Conservation (phyloP, 2,888 invertebrate species). For the Onthophagus sagittarius region DNA sequence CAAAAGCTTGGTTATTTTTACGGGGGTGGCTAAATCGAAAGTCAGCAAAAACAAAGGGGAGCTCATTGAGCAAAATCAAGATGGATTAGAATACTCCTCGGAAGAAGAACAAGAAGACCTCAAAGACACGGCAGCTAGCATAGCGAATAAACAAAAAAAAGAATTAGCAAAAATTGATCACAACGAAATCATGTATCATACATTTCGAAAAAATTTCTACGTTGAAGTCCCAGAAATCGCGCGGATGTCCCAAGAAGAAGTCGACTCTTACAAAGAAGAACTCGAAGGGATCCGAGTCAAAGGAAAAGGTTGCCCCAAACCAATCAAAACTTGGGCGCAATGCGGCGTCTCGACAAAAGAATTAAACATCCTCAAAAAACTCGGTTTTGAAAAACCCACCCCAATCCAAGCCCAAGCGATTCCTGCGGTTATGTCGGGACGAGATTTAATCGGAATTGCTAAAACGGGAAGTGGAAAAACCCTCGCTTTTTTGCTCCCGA, state of each 20-base stretch:
- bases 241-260: constrained; percentile 83
- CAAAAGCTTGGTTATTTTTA: constrained; percentile 72
- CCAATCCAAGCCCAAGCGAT: constrained; percentile 99
- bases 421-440: constrained; percentile 93
- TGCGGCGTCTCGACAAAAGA: constrained; percentile 96
- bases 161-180: constrained; percentile 93
- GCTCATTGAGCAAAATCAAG: constrained; percentile 98
- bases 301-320: constrained; percentile 95
- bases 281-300: constrained; percentile 94
- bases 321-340: constrained; percentile 96
- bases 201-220: constrained; percentile 94
- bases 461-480: constrained; percentile 99
- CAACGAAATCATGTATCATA: constrained; percentile 76
- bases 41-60: constrained; percentile 86
- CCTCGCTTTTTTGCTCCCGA: constrained; percentile 93
- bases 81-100: constrained; percentile 94
- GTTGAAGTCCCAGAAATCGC: constrained; percentile 95
- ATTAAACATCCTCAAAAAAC: constrained; percentile 84
- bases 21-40: constrained; percentile 80
- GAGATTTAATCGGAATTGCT: constrained; percentile 97
- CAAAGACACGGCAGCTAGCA: constrained; percentile 82
- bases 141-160: constrained; percentile 87
- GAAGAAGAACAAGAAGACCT: constrained; percentile 95
- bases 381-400: constrained; percentile 93
- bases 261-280: constrained; percentile 80